phyloP scores from a whole-genome alignment of 2,888 invertebrate species.

The Dicyrtomina minuta region DNA sequence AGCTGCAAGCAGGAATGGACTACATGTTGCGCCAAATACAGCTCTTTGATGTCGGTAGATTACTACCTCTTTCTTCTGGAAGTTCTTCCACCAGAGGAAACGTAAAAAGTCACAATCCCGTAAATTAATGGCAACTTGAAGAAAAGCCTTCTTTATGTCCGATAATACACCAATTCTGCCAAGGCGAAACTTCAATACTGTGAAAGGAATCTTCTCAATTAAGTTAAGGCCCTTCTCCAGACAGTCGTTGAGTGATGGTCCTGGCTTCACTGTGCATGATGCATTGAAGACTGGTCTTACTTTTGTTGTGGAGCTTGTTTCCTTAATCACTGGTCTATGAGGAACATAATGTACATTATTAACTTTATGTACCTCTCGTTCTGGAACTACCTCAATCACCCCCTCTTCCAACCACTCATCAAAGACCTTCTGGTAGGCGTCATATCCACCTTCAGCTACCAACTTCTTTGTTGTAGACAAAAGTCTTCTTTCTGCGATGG shows the following conservation, averaged over 20 bases:
- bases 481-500: slow-evolving; percentile 28
- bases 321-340: slow-evolving; percentile 15
- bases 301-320: slow-evolving; percentile 1
- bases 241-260: slow-evolving; percentile 50
- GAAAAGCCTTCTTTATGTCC: slow-evolving; percentile 55
- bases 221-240: slow-evolving; percentile 49
- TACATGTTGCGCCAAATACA: slow-evolving; percentile 34
- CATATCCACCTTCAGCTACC: neutral
- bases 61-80: slow-evolving; percentile 7
- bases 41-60: slow-evolving; percentile 25
- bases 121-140: slow-evolving; percentile 52
- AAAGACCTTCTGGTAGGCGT: slow-evolving; percentile 31
- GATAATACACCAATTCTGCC: slow-evolving; percentile 44
- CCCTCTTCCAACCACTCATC: slow-evolving; percentile 39
- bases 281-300: too few relatives aligned
- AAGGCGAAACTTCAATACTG: slow-evolving; percentile 36
- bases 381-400: slow-evolving; percentile 52
- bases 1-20: slow-evolving; percentile 28
- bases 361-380: neutral
- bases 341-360: slow-evolving; percentile 8
- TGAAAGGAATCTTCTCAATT: slow-evolving; percentile 42
- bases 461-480: slow-evolving; percentile 16
- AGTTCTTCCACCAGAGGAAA: slow-evolving; percentile 50
- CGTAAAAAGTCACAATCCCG: slow-evolving; percentile 53
- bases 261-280: too few relatives aligned